Conservation (phyloP, 2,888 invertebrate genomes). For the Gastrophysa polygoni region DNA sequence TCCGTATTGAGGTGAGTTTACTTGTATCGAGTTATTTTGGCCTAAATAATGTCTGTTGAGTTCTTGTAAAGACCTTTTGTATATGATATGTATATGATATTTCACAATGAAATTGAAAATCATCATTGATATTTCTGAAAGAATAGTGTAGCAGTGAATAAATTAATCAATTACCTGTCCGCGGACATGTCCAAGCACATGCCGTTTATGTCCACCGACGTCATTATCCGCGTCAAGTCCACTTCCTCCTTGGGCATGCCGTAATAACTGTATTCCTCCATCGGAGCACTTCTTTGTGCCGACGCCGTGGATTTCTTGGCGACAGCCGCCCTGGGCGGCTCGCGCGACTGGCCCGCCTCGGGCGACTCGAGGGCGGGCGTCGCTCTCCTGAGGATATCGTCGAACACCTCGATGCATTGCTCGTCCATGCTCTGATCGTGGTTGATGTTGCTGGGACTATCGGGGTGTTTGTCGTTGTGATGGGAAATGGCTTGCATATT, state of each 20-base stretch:
- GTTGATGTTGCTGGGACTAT: conserved; percentile 15
- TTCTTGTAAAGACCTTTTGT: too few species aligned
- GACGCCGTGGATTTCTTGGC: conserved; percentile 60
- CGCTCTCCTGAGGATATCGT: conserved; percentile 12
- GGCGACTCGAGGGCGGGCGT: neutral
- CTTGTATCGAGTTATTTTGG: too few species aligned
- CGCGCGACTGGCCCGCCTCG: too few species aligned
- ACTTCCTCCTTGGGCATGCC: conserved; percentile 56
- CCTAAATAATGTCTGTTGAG: too few species aligned
- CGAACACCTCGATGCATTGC: conserved; percentile 19
- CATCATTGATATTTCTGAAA: too few species aligned
- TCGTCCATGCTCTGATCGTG: conserved; percentile 18
- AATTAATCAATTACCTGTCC: too few species aligned
- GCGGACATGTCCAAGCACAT: conserved; percentile 60
- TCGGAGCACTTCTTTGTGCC: conserved; percentile 28
- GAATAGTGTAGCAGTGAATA: too few species aligned
- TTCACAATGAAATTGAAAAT: too few species aligned
- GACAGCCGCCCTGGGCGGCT: conserved; percentile 46
- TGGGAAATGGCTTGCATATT: conserved; percentile 27
- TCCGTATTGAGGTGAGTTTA: too few species aligned
- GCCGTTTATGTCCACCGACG: conserved; percentile 63
- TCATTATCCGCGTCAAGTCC: conserved; percentile 58
- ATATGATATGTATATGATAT: too few species aligned
- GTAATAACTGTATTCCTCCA: conserved; percentile 60
- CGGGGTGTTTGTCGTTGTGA: conserved; percentile 28